Base-by-base conservation (phyloP, 2,113 vertebrate genomes). In the Vulpes lagopus region DNA sequence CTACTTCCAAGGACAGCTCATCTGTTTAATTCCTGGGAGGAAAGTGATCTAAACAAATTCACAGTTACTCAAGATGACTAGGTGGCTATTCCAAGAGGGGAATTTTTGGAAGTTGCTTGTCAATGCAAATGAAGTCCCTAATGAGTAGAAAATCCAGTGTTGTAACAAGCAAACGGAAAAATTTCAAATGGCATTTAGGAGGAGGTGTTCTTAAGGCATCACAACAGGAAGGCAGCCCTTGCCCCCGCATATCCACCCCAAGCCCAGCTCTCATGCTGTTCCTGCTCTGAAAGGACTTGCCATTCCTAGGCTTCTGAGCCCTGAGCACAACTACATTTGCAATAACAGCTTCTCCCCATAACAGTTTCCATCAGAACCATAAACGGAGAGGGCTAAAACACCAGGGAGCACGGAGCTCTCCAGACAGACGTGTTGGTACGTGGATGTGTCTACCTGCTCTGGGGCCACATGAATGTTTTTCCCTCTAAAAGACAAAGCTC, bases 391-490 rank as follows among this genome's bases (percentile, higher is more conserved):
- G 65, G 32, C 81, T 7, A 4, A 3, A 23, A 15, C 5, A 64
- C n/a, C 27, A 38, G 71, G 80, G 60, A 11, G 30, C 8, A 1
- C 1, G 55, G 22, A 3, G 23, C 3, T 6, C 57, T 80, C 16
- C 5, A 0, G 64, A 23, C 3, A 19, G 14, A 6, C 0, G 9
- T 4, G 20, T 49, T 14, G 22, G 43, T 0, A 0, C 0, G 0
- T 0, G 9, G 3, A 1, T 0, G 0, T 1, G 12, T 5, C 84
- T 98, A 99, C 98, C 99, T 99, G 99, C 84, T 98, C 98, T 12
- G 86, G 0, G 8, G 98, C 97, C 79, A 97, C 91, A 3, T 35
- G 95, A 94, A n/a, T 94, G 79, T 65, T 98, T 94, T 96, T 99
- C 83, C 91, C 96, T 96, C 93, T 78, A 43, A 20, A 0, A 35